Conservation (phyloP, 2,113 vertebrate species). For the Stictonetta naevosa region DNA sequence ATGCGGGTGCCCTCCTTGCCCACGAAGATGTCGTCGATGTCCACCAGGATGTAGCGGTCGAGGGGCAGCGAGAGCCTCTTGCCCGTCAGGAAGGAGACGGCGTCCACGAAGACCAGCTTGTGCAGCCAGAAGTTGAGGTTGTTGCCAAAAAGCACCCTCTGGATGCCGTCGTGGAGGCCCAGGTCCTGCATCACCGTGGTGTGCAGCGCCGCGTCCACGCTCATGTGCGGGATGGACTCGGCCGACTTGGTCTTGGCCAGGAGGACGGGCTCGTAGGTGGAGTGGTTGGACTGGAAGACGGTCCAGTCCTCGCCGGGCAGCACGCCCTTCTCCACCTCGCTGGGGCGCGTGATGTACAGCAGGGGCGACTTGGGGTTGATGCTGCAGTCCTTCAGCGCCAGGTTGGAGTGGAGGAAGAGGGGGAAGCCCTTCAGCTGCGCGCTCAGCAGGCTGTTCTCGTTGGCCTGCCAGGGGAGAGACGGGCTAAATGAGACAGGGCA, state of each 20-base stretch:
- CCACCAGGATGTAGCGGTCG: conserved; percentile 94
- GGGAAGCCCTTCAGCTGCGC: conserved; percentile 98
- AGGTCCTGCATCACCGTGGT: conserved; percentile 96
- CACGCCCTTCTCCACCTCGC: conserved; percentile 90
- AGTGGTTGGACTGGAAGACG: conserved; percentile 97
- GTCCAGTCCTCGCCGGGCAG: conserved; percentile 98
- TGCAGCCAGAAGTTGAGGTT: conserved; percentile 98
- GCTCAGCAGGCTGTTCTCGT: conserved; percentile 97
- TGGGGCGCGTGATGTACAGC: conserved; percentile 92
- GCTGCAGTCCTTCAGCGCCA: conserved; percentile 95
- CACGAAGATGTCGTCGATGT: conserved; percentile 97
- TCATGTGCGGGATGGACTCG: conserved; percentile 88
- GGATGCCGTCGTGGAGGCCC: conserved; percentile 95
- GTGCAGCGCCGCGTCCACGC: conserved; percentile 86
- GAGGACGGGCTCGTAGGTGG: conserved; percentile 93
- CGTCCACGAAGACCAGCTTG: conserved; percentile 94
- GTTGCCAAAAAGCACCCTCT: conserved; percentile 96
- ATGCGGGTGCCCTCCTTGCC: conserved; percentile 98
- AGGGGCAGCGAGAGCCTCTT: conserved; percentile 92
- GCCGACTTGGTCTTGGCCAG: conserved; percentile 94
- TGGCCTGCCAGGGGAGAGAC: conserved; percentile 79
- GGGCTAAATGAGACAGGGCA: not conserved
- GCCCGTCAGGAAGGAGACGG: conserved; percentile 92
- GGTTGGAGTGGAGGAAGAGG: conserved; percentile 94
- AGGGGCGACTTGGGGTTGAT: conserved; percentile 95